Base-by-base conservation (phyloP, 2,888 invertebrate genomes). In the Charanyca ferruginea region DNA sequence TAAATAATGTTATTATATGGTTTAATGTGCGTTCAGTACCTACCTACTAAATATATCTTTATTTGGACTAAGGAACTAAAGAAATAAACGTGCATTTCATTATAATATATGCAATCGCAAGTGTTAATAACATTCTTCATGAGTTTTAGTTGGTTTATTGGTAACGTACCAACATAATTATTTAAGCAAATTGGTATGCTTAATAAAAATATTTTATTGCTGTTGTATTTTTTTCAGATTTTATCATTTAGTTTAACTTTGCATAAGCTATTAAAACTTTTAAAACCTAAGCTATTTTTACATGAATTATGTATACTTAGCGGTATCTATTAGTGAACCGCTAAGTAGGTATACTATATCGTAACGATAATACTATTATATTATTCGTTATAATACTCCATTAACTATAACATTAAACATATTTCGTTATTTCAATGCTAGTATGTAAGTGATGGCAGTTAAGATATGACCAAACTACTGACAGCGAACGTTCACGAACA, bases 1-100 rank as follows among this genome's bases (percentile, higher is more conserved):
- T 38, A 23, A 69, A 65, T 67, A 70, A 48, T 71, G 38, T 52
- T 60, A 66, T 61, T 63, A 51, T 62, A 45, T 25, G 28, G 48
- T 65, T 78, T 65, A 52, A 60, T 65, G 20, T 53, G 59, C 66
- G 60, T 73, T 54, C 63, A 55, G 32, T 66, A 64, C 44, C 20
- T 32, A 32, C 9, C 32, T 32, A 32, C 32, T 32, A 45, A 44
- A 59, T 80, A 77, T 52, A 63, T 64, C 32, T 61, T 60, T 7
- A 68, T 67, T 61, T 72, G 13, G 23, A 47, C 13, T 55, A 18
- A 79, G 48, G 64, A 77, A 61, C 23, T 74, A 20, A 35, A 11
- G n/a, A 52, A 47, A 52, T 57, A 48, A 58, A 70, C 45, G 28
- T 58, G 23, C n/a, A 51, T 51, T n/a, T 18, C 5, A 45, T 61